Evolutionary conservation across 2,113 vertebrate genomes (phyloP), one percentile per base, ranked within the genome.

Genomic region (Centropus bengalensis): DNA sequence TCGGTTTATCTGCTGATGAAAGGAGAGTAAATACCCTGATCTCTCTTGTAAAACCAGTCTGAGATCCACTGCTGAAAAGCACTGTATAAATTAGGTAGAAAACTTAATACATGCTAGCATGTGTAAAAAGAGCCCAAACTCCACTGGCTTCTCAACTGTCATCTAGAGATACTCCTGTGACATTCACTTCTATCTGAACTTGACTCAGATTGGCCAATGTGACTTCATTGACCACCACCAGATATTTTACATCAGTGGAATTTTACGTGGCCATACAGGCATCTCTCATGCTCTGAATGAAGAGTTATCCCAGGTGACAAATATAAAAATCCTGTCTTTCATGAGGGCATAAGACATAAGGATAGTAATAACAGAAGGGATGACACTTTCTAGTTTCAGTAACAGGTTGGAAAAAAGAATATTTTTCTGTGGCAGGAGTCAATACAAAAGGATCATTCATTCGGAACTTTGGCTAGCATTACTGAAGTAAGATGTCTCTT

Each of bases 21-120:
- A 91, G 42, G 51, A 86, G 64, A 71, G 27, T 60, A 74, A 82
- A 66, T 36, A 86, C 13, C 69, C 20, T 38, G 79, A 91, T 71
- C 36, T 88, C 59, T 71, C 63, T 86, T 62, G 71, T 63, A 88
- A 90, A 94, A 83, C n/a, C 33, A 45, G 40, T 45, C 45, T 76
- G 55, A 86, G 63, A 80, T 95, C 88, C 85, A 93, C 59, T 94
- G 63, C 55, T 82, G 78, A 62, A 91, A 91, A 62, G 54, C 24
- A 80, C 13, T 63, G 64, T 58, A 80, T 36, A 88, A 93, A 83
- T 85, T 69, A 89, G 30, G 44, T 23, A 82, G n/a, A 71, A 67
- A 75, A 70, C 36, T 89, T 84, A 87, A 71, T 28, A 82, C 7
- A 15, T 54, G 42, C 40, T 1, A 91, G 27, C 23, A 28, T 7